Base-by-base conservation (phyloP, 2,113 vertebrate species). In the Prunella fulvescens region DNA sequence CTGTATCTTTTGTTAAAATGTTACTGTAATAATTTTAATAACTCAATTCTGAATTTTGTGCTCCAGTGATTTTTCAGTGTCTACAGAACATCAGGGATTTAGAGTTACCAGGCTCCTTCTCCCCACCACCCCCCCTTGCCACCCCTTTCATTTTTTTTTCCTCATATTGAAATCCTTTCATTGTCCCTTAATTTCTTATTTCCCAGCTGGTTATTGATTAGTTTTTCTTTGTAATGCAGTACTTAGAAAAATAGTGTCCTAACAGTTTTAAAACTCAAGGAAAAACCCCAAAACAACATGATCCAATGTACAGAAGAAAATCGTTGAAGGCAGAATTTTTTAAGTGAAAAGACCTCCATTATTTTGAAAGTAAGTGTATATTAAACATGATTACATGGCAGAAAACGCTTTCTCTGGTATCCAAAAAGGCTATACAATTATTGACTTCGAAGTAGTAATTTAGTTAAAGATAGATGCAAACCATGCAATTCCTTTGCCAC, bases 381-480 rank as follows among this genome's bases (percentile, higher is more conserved):
- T 88, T 70, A 87, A 82, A 23, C 33, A 72, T 70, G 54, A 87
- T 82, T 85, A 90, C 37, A 94, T 58, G 35, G 13, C 73, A 69
- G 57, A 81, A 89, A 33, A 72, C 40, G 1, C 23, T 85, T 92
- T 23, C n/a, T 72, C 50, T 91, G 35, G 33, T 76, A 92, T 89
- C 53, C 37, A 79, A 89, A 86, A 95, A 54, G 28, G 26, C 26
- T 87, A 40, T 66, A 50, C 70, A 94, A 77, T 95, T 95, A 85
- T 17, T 88, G 64, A 94, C 37, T 92, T 88, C 31, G 51, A 88
- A 90, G 35, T 17, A 90, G 22, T 40, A 74, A 94, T 93, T 93
- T 77, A 80, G 26, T 78, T 93, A 90, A 90, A 95, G 82, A 93
- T 67, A 90, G 35, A 85, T 78, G 28, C 19, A 81, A 62, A 61